phyloP scores from a whole-genome alignment of 1,140 invertebrate genomes.

The Leptopilina clavipes region DNA sequence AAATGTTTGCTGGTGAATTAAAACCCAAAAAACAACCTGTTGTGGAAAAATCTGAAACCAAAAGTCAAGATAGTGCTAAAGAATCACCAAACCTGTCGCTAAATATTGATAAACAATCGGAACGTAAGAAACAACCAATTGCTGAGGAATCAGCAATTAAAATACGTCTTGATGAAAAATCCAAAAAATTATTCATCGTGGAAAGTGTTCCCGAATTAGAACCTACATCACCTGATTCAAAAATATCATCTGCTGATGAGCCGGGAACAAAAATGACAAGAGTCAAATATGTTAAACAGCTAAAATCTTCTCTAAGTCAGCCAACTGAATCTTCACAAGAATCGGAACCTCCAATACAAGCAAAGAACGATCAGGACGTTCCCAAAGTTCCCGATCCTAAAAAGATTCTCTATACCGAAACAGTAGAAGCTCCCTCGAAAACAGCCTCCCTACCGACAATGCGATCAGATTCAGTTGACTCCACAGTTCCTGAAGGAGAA shows the following conservation, averaged over 20 bases:
- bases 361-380: constrained; percentile 28
- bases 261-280: not conserved
- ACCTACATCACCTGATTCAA: not conserved
- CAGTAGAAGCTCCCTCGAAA: constrained; percentile 29
- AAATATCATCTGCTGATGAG: not conserved
- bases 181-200: not conserved
- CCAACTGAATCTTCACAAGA: not conserved
- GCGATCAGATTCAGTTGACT: constrained; percentile 32
- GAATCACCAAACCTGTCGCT: constrained; percentile 16
- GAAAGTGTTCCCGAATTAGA: not conserved
- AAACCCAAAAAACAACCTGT: constrained; percentile 43
- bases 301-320: not conserved
- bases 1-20: constrained; percentile 36
- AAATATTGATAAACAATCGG: no score
- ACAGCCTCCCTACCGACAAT: not conserved
- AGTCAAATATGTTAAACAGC: not conserved
- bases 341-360: not conserved
- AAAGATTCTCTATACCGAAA: constrained; percentile 32
- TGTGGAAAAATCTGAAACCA: not conserved
- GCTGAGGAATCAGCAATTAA: not conserved
- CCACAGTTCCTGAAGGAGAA: not conserved
- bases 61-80: not conserved
- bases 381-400: constrained; percentile 40
- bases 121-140: constrained; percentile 38
- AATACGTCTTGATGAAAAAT: constrained; percentile 1